phyloP scores from a whole-genome alignment of 1,140 invertebrate genomes.

The Paracyclopina nana region DNA sequence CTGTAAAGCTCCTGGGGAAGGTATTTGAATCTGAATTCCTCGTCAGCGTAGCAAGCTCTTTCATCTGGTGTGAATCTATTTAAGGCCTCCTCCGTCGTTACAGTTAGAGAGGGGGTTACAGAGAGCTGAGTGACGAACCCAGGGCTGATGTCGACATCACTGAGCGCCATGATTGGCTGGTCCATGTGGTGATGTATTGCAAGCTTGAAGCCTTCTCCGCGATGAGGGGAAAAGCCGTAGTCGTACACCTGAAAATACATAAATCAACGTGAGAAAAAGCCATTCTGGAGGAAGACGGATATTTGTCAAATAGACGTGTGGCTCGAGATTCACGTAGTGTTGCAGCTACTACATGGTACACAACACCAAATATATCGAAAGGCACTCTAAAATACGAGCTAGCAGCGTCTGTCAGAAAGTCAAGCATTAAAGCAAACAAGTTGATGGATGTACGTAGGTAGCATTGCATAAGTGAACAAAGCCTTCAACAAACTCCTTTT shows the following conservation, averaged over 20 bases:
- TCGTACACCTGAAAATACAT: conserved; percentile 7
- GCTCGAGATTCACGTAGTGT: no score
- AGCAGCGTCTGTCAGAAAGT: no score
- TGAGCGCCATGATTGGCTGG: conserved; percentile 15
- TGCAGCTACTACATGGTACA: no score
- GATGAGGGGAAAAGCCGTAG: conserved; percentile 12
- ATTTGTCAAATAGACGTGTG: no score
- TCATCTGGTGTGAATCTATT: conserved; percentile 13
- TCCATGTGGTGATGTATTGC: conserved; percentile 17
- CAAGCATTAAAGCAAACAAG: no score
- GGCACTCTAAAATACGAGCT: no score
- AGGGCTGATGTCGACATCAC: conserved; percentile 14
- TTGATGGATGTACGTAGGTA: no score
- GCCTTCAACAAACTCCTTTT: no score
- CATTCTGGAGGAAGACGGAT: no score
- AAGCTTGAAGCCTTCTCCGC: conserved; percentile 14
- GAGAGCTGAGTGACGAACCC: conserved; percentile 15
- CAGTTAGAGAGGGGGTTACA: conserved; percentile 5
- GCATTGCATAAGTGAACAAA: no score
- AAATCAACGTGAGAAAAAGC: no score
- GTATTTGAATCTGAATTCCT: conserved; percentile 14
- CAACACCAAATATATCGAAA: no score
- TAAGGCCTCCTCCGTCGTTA: conserved; percentile 4
- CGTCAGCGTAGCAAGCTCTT: conserved; percentile 11
- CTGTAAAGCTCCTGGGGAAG: conserved; percentile 6